Evolutionary conservation across 2,888 invertebrate genomes (phyloP), one percentile per base, ranked within the genome.

Genomic region (Scaptomyza parva): DNA sequence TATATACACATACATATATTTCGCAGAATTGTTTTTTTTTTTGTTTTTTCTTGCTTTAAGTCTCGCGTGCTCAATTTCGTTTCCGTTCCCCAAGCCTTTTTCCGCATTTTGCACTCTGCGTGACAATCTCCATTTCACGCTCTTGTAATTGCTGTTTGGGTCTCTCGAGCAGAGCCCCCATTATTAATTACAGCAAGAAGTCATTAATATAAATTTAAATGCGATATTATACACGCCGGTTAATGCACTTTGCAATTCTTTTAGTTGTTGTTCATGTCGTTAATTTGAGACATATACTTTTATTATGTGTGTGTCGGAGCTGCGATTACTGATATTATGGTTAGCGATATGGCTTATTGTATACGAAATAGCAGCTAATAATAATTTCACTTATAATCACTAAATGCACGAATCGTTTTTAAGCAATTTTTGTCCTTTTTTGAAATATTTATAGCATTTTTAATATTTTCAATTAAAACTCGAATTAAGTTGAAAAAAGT

Each of bases 151-250:
- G 76, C 64, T 71, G 41, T 64, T 44, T 44, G 40, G 26, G 33
- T 50, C 47, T 61, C 4, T 41, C 35, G 41, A 43, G 70, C 40
- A 50, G 60, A 50, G 60, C 55, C 63, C 37, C 41, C 59, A 74
- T 74, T 78, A 78, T 74, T 76, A 78, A 78, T 76, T 78, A 74
- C 64, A 61, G 80, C 67, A 76, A 78, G 64, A 65, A 77, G 75
- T 72, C 86, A 57, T 85, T 85, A 75, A 77, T 78, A 85, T 85
- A 81, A 85, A 85, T 86, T 78, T 77, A 60, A 84, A 80, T 68
- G 63, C 63, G 55, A 33, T 70, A 76, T 78, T 77, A 75, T 81
- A 73, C 73, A 52, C 70, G 60, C 61, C 70, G 70, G 77, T 66
- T 79, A 86, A 77, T 84, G 82, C 85, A 84, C 82, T 80, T 70